phyloP scores from a whole-genome alignment of 2,113 vertebrate genomes.

The Pithys albifrons region DNA sequence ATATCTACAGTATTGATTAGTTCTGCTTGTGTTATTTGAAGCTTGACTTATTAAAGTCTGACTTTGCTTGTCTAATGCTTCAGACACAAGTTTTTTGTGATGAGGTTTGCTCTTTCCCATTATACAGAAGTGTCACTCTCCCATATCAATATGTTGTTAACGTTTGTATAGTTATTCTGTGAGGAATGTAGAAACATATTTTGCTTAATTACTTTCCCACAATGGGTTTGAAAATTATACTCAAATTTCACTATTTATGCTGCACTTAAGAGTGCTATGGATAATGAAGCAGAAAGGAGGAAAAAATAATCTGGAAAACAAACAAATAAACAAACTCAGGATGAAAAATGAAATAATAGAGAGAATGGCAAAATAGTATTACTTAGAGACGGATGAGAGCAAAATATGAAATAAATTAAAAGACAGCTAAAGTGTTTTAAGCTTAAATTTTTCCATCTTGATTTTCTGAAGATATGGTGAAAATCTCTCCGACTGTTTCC shows the following conservation, averaged over 20 bases:
- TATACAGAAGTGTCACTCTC: neutral
- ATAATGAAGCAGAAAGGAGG: conserved; percentile 50
- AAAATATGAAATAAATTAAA: neutral
- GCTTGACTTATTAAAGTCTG: neutral
- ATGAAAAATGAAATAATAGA: conserved; percentile 8
- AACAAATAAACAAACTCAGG: conserved; percentile 7
- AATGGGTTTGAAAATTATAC: conserved; percentile 42
- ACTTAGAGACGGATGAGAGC: neutral
- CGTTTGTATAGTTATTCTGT: neutral
- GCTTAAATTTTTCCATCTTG: neutral
- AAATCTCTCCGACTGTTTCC: neutral
- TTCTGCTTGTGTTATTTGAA: neutral
- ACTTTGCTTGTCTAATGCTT: neutral
- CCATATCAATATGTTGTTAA: neutral
- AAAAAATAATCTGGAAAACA: conserved; percentile 7
- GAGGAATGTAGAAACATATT: conserved; percentile 11
- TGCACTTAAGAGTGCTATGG: neutral
- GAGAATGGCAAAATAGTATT: neutral
- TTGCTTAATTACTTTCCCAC: conserved; percentile 49
- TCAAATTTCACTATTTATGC: conserved; percentile 26
- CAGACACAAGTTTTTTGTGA: neutral
- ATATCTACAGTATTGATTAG: neutral
- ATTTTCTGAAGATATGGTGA: neutral
- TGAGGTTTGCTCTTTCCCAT: neutral
- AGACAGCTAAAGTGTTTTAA: neutral